Percentiles rank a stretch among this genome's conserved stretches.
Conservation (phyloP, 2,888 invertebrate species). For the Cinara cedri region DNA sequence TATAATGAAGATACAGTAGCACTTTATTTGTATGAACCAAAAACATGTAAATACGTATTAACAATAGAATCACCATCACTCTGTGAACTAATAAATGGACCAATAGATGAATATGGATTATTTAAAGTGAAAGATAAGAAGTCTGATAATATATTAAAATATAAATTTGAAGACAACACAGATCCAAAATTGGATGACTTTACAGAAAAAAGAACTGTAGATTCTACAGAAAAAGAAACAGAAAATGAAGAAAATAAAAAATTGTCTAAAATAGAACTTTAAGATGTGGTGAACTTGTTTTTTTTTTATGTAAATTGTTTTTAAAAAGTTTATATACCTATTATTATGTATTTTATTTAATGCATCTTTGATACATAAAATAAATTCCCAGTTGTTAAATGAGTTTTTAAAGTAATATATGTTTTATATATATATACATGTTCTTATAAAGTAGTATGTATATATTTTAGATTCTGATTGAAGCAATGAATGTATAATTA, state of each 20-base stretch:
- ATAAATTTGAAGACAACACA: neutral
- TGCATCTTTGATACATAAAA: no score
- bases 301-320: conserved; percentile 19
- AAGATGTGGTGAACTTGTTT: neutral
- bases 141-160: neutral
- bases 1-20: conserved; percentile 82
- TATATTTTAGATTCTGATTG: no score
- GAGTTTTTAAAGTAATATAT: no score
- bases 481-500: no score
- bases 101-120: conserved; percentile 82
- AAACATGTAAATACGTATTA: conserved; percentile 90
- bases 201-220: neutral
- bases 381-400: no score
- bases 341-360: no score
- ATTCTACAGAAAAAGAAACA: conserved; percentile 8
- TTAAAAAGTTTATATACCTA: no score
- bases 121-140: conserved; percentile 30
- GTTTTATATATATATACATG: no score
- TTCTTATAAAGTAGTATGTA: no score
- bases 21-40: conserved; percentile 87
- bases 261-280: conserved; percentile 45
- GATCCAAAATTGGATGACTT: neutral
- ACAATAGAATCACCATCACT: conserved; percentile 93
- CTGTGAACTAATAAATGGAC: conserved; percentile 77
- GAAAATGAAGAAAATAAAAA: conserved; percentile 41